A percentile compares a stretch with the other conserved stretches of the same genome.
Evolutionary conservation across 2,888 invertebrate genomes (phyloP).

Genomic region (Eupithecia abbreviata): DNA sequence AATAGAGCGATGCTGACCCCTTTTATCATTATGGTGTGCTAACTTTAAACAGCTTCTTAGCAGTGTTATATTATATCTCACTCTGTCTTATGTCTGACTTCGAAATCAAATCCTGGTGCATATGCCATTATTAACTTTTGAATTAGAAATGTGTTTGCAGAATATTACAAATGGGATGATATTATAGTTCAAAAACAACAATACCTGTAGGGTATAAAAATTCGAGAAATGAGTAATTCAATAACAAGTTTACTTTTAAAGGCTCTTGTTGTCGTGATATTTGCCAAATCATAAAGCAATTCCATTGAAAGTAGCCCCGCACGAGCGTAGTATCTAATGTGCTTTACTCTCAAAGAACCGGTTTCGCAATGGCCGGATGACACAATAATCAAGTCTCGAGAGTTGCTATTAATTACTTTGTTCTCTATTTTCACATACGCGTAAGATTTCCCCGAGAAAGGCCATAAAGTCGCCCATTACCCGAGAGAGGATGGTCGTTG

Average conservation of each 20-base stretch:
- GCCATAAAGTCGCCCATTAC: constrained; percentile 33
- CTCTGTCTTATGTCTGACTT: no score
- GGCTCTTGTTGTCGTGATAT: background rate
- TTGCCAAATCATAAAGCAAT: constrained; percentile 11
- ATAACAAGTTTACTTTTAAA: background rate
- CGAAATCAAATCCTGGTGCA: no score
- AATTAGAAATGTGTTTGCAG: no score
- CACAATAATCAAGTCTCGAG: constrained; percentile 51
- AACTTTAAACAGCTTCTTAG: no score
- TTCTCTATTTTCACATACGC: constrained; percentile 35
- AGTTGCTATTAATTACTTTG: constrained; percentile 35
- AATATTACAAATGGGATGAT: background rate
- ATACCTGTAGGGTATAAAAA: background rate
- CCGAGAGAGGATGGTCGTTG: constrained; percentile 55
- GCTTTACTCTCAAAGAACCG: constrained; percentile 51
- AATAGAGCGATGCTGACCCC: background rate
- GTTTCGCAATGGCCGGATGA: constrained; percentile 50
- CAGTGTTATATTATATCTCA: no score
- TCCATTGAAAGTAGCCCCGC: constrained; percentile 24
- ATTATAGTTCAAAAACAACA: background rate
- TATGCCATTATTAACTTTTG: no score
- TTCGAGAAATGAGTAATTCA: background rate
- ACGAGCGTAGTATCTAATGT: constrained; percentile 44
- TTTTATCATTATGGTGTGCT: no score
- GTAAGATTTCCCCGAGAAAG: constrained; percentile 29